Conservation (phyloP, 2,888 invertebrate species). For the Pomacea canaliculata region DNA sequence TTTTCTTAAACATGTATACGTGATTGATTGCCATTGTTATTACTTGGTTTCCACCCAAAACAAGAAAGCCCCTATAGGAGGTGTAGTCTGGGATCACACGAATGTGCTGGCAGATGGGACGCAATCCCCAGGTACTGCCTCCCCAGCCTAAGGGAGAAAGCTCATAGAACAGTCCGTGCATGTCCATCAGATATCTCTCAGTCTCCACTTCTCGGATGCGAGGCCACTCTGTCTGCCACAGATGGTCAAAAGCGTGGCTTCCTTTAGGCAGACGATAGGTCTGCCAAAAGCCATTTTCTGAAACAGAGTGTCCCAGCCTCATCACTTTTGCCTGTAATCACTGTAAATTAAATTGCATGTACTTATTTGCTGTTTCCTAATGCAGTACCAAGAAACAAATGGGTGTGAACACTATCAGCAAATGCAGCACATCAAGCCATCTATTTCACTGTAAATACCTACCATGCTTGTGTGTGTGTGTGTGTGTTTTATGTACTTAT, state of each 20-base stretch:
- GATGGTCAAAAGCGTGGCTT: conserved; percentile 41
- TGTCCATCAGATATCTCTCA: conserved; percentile 41
- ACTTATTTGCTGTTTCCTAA: too few relatives aligned
- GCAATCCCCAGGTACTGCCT: conserved; percentile 39
- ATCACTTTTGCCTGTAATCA: too few relatives aligned
- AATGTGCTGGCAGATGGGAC: conserved; percentile 38
- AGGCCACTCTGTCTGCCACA: conserved; percentile 43
- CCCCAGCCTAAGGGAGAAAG: conserved; percentile 41
- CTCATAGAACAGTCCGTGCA: conserved; percentile 42
- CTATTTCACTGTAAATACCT: too few relatives aligned
- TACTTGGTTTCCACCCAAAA: conserved; percentile 41
- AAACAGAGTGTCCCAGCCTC: not conserved
- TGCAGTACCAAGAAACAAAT: too few relatives aligned
- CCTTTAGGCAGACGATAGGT: conserved; percentile 43
- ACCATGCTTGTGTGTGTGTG: too few relatives aligned
- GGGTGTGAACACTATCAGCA: too few relatives aligned
- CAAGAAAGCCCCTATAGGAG: conserved; percentile 38
- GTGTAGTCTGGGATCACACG: conserved; percentile 41
- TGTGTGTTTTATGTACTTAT: too few relatives aligned
- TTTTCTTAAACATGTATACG: too few relatives aligned
- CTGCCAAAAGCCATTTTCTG: conserved; percentile 36
- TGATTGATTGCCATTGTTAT: too few relatives aligned
- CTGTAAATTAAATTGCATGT: too few relatives aligned
- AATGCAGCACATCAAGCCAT: too few relatives aligned
- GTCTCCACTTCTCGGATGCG: conserved; percentile 40